These are phyloP conservation scores for Lutjanus argentimaculatus DNA, from an alignment of 2,797 vertebrate species.

Conservation along the genomic window DNA sequence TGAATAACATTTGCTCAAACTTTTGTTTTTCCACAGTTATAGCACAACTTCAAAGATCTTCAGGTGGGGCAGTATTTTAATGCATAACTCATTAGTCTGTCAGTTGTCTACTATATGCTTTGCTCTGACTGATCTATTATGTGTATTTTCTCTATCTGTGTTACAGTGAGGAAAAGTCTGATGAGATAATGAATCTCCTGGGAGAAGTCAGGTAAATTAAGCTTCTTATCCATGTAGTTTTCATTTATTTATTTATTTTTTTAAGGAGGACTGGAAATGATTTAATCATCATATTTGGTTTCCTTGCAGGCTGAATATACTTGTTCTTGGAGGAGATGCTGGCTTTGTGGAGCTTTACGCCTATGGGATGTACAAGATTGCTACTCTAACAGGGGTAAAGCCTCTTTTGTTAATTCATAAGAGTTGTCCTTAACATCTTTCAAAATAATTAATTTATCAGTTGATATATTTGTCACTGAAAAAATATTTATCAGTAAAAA, in stretches of 20 bases:
- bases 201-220: conserved; percentile 94
- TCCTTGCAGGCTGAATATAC: conserved; percentile 90
- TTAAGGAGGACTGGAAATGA: background rate
- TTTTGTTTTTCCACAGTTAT: conserved; percentile 86
- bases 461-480: background rate
- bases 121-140: background rate
- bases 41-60: conserved; percentile 98
- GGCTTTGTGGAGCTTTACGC: conserved; percentile 97
- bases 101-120: conserved; percentile 10
- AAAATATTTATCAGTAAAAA: background rate
- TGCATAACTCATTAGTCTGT: background rate
- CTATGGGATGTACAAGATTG: conserved; percentile 99
- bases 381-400: conserved; percentile 90
- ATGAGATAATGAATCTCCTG: conserved; percentile 97
- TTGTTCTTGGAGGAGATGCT: conserved; percentile 93
- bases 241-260: background rate
- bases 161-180: conserved; percentile 98
- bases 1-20: conserved; percentile 21
- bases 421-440: background rate
- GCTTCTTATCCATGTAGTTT: background rate
- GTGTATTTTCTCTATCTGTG: conserved; percentile 33
- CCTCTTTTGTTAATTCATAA: background rate
- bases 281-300: background rate
- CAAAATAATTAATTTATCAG: background rate
- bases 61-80: conserved; percentile 86